phyloP scores from a whole-genome alignment of 2,888 invertebrate species.

The Drosophila anceps region DNA sequence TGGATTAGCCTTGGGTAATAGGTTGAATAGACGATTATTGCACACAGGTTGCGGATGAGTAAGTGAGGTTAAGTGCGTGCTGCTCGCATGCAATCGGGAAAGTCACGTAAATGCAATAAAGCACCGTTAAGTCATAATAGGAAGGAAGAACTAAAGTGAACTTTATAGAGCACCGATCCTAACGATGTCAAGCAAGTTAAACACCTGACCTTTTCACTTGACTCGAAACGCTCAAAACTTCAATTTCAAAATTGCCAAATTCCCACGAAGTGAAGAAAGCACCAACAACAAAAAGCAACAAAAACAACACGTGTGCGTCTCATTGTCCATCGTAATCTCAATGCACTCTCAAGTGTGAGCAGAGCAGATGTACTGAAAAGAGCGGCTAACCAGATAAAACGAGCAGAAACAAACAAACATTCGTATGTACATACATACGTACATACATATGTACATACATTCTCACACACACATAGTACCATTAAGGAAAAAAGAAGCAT shows the following conservation, averaged over 20 bases:
- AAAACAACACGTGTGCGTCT: constrained; percentile 40
- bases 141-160: not conserved
- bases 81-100: constrained; percentile 10
- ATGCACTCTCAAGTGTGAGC: constrained; percentile 45
- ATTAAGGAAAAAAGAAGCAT: constrained; percentile 56
- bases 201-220: constrained; percentile 55
- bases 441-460: not conserved
- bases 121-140: constrained; percentile 10
- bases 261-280: constrained; percentile 54
- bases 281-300: constrained; percentile 31
- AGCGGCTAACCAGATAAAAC: constrained; percentile 31
- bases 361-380: constrained; percentile 21
- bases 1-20: constrained; percentile 66
- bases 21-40: constrained; percentile 78
- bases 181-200: constrained; percentile 14
- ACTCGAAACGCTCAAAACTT: constrained; percentile 20
- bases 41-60: constrained; percentile 47
- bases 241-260: constrained; percentile 41
- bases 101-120: constrained; percentile 17
- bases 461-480: constrained; percentile 46
- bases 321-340: constrained; percentile 36
- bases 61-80: constrained; percentile 55
- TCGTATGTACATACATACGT: not conserved
- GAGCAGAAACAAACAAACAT: constrained; percentile 11
- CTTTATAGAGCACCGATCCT: constrained; percentile 3